Base-by-base conservation (phyloP, 2,113 vertebrate species). In the Lophius piscatorius region DNA sequence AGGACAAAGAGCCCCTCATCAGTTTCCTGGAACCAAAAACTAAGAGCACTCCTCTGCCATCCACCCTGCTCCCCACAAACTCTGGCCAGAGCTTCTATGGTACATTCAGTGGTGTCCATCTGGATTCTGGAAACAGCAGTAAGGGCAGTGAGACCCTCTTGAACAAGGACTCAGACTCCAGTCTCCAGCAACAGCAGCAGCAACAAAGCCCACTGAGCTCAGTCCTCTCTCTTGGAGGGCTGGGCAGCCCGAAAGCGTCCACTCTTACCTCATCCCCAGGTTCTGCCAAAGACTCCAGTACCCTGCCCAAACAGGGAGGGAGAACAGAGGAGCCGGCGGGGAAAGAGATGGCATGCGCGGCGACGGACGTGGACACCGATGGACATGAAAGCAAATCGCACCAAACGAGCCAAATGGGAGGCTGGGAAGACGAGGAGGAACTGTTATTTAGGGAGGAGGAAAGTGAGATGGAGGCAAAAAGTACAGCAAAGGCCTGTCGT, bases 11-110 rank as follows among this genome's bases (percentile, higher is more conserved):
- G 88, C 97, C 97, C 86, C 97, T 99, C 88, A 94, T 99, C 84
- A 99, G 97, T 91, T 99, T 99, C 92, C 92, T 99, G 95, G 97
- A 99, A 98, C 97, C 97, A 97, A 98, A 99, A 97, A 98, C 79
- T 92, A 98, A 97, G 93, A 95, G 89, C 90, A 93, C 93, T 91
- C 91, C 96, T 88, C 86, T 95, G 28, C 94, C 95, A 88, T 93
- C 97, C 64, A 81, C 93, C 88, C 90, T 94, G 92, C 93, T 93
- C 88, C 92, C 96, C 86, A 92, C 95, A 84, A 94, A 94, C 89
- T 94, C 97, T 84, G 94, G 95, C 89, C 96, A 97, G 92, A 95
- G 95, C 91, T 98, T 99, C 92, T 99, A 96, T 63, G 96, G 97
- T 84, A 97, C 98, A 78, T 99, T 99, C 87, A 98, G 97, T 90